Base-by-base conservation (phyloP, 2,113 vertebrate genomes). In the Anas platyrhynchos region DNA sequence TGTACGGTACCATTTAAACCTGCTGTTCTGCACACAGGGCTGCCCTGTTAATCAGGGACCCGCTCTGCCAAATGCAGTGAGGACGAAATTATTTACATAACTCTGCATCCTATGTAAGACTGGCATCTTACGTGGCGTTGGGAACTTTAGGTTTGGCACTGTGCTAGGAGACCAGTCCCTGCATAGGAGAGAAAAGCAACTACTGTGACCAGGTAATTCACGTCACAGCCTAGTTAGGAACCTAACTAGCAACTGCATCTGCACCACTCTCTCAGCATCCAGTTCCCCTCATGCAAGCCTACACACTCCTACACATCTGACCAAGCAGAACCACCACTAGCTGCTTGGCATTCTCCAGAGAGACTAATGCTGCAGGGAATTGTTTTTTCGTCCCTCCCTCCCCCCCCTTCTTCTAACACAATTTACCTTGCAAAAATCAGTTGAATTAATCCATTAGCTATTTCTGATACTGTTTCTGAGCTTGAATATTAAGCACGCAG, bases 131-230 rank as follows among this genome's bases (percentile, higher is more conserved):
- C 0, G 0, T 23, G 16, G 41, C 26, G 18, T 66, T 54, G 46
- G 0, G 0, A 68, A 69, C 44, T 32, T 71, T 41, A 43, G 26
- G 22, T 81, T 62, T 84, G 27, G 48, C 34, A 36, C 0, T 7
- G 67, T 66, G 7, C 58, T 72, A 68, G 76, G 55, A 83, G 50
- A 63, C 20, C 13, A 75, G 69, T 25, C 61, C 26, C n/a, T 32
- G 34, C 6, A 21, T 3, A 76, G 52, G 20, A 83, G 59, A 88
- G 52, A 12, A 52, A 52, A 80, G 0, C 2, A 9, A 55, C 22
- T 22, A 6, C 48, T 34, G 27, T 58, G 48, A 69, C 65, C 2
- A 7, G 34, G 16, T 31, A 15, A 26, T 52, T 77, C 13, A 7
- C 5, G 15, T 67, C 76, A 86, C 76, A 86, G 34, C 63, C 63